Evolutionary conservation across 2,113 vertebrate species (phyloP).

Genomic region (Trichechus manatus): DNA sequence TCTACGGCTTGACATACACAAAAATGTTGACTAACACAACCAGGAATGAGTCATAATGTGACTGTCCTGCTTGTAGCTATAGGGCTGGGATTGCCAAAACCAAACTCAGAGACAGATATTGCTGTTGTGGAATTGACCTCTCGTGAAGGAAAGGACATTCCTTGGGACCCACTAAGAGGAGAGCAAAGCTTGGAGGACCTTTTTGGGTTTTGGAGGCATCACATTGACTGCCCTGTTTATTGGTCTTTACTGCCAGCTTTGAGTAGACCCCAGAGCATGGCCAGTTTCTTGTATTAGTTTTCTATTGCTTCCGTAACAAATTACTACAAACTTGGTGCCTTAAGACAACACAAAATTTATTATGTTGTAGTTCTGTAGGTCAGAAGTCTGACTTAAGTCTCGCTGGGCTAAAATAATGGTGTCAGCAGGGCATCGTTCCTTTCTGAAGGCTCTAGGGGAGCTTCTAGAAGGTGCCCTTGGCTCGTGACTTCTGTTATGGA

Average conservation of each 20-base stretch:
- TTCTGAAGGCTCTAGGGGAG: background rate
- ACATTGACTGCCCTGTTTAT: background rate
- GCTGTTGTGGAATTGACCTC: background rate
- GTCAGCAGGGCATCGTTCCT: background rate
- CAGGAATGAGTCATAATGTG: background rate
- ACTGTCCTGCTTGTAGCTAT: background rate
- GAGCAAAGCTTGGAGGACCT: background rate
- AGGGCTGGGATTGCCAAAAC: background rate
- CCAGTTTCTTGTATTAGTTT: background rate
- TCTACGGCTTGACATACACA: background rate
- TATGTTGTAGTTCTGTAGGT: too few species aligned
- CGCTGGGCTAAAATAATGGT: background rate
- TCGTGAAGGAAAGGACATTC: rapidly evolving
- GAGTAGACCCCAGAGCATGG: background rate
- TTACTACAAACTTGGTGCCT: too few species aligned
- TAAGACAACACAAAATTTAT: too few species aligned
- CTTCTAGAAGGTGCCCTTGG: background rate
- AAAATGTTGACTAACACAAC: background rate
- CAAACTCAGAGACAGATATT: background rate
- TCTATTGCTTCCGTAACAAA: background rate
- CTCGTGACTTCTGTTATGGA: too few species aligned
- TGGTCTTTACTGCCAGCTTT: background rate
- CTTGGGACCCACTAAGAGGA: background rate
- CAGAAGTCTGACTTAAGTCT: too few species aligned
- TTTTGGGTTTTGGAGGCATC: background rate